Conservation (phyloP, 2,888 invertebrate species). For the Lissonota sp. region DNA sequence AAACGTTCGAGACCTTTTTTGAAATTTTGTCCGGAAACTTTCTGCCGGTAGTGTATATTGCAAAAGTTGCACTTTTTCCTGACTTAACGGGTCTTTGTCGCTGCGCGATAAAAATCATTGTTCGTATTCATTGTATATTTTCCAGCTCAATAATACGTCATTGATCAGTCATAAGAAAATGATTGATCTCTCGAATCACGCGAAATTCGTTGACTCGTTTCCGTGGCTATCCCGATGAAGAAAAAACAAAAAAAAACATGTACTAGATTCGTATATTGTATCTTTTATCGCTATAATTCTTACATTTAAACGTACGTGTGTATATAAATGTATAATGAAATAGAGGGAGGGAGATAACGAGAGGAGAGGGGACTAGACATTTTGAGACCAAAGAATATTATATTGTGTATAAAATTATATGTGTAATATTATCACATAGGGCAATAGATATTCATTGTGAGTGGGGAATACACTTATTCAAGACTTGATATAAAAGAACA, state of each 20-base stretch:
- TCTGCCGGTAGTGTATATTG: conserved; percentile 59
- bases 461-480: conserved; percentile 52
- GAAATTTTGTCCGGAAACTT: too few species aligned
- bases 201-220: background rate
- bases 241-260: conserved; percentile 33
- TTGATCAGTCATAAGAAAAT: conserved; percentile 13
- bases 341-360: conserved; percentile 46
- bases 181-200: background rate
- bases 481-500: conserved; percentile 51
- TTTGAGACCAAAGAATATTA: conserved; percentile 80
- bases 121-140: conserved; percentile 36
- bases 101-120: conserved; percentile 56
- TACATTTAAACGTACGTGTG: conserved; percentile 65
- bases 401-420: conserved; percentile 75
- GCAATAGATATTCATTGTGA: conserved; percentile 65
- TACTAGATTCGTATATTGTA: conserved; percentile 55
- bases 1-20: conserved; percentile 34
- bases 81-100: conserved; percentile 30
- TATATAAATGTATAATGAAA: conserved; percentile 68
- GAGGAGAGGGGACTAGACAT: conserved; percentile 61
- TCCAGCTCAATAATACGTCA: conserved; percentile 46
- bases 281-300: conserved; percentile 62
- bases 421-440: conserved; percentile 68
- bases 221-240: conserved; percentile 57
- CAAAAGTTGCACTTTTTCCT: background rate